These are phyloP conservation scores for Pangasianodon hypophthalmus DNA, from an alignment of 2,113 vertebrate genomes.

Conservation along the genomic window DNA sequence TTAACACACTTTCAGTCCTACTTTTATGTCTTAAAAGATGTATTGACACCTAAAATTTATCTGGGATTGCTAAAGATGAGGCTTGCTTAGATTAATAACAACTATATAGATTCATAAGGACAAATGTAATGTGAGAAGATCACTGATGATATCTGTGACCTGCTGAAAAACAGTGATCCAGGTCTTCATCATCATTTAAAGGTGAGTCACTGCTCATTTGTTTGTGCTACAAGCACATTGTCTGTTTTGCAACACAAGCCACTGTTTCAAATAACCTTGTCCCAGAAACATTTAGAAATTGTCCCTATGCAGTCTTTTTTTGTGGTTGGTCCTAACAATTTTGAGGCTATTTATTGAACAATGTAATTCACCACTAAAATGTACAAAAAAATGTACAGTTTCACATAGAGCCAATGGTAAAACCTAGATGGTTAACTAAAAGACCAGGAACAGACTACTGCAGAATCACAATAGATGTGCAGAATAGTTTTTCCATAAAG, in stretches of 20 bases:
- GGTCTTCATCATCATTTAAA: constrained; percentile 1
- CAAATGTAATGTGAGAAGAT: neutral
- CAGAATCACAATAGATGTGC: neutral
- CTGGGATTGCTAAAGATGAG: neutral
- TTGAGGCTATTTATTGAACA: neutral
- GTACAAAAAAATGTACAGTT: neutral
- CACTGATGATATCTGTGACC: neutral
- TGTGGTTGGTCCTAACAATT: neutral
- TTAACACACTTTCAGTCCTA: neutral
- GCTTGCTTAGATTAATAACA: neutral
- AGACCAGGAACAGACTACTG: neutral
- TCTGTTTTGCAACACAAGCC: neutral
- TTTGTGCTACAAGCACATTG: no score
- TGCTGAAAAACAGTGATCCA: neutral
- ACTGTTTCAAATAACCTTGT: neutral
- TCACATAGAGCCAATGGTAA: neutral
- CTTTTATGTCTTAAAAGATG: neutral
- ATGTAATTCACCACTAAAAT: neutral
- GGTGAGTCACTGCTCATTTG: neutral
- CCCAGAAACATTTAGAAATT: neutral
- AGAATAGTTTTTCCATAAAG: neutral
- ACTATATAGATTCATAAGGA: neutral
- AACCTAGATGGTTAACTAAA: neutral
- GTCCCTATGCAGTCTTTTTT: neutral
- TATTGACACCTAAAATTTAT: neutral